These are phyloP conservation scores for Paramormyrops hopkinsi DNA, from an alignment of 2,797 vertebrate species.

Conservation along the genomic window DNA sequence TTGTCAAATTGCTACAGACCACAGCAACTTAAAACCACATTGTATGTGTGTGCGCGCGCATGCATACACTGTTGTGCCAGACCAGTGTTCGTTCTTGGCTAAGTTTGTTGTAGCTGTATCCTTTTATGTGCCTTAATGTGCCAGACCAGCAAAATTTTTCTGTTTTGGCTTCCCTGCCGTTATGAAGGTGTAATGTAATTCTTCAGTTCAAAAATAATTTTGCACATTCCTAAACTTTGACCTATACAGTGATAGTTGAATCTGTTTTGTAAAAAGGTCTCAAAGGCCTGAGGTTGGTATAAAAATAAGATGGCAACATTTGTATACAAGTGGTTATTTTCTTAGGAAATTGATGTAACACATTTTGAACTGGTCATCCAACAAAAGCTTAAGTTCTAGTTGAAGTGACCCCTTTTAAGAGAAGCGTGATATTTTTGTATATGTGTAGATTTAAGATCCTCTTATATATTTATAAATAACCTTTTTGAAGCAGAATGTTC, in stretches of 20 bases:
- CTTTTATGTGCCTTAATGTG: background rate
- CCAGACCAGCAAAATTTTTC: background rate
- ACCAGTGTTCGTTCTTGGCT: background rate
- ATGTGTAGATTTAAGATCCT: background rate
- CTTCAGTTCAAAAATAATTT: background rate
- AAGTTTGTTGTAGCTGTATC: conserved; percentile 5
- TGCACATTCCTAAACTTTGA: background rate
- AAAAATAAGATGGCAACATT: background rate
- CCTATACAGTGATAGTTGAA: background rate
- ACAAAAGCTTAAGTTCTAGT: background rate
- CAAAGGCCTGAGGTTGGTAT: background rate
- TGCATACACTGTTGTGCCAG: background rate
- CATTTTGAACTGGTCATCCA: background rate
- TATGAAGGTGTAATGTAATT: background rate
- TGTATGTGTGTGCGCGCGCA: background rate
- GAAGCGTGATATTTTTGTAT: background rate
- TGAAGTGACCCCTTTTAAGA: background rate
- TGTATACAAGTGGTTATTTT: background rate
- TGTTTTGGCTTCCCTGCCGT: background rate
- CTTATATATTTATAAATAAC: background rate
- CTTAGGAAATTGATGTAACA: background rate
- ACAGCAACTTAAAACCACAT: background rate
- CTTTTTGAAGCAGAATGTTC: background rate
- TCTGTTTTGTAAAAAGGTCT: background rate
- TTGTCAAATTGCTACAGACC: background rate